phyloP scores from a whole-genome alignment of 1,140 invertebrate genomes.

The Oreohelix idahoensis region DNA sequence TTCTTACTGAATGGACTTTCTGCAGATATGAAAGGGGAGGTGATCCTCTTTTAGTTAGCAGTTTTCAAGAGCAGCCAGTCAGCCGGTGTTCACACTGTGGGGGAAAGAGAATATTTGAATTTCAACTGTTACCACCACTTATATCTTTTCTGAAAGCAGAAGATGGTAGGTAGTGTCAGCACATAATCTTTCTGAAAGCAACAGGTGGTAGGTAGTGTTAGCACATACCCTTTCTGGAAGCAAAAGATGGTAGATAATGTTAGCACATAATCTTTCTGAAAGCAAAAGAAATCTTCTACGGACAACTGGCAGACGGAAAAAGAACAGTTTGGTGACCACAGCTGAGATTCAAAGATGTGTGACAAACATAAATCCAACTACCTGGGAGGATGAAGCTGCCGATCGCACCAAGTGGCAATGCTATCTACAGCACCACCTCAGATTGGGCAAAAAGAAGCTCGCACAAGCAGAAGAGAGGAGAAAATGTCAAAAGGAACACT shows the following conservation, averaged over 20 bases:
- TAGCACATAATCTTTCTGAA: slow-evolving; percentile 75
- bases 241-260: slow-evolving; percentile 63
- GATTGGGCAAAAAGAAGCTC: too few species aligned
- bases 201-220: slow-evolving; percentile 39
- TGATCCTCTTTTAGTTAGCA: slow-evolving; percentile 45
- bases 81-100: slow-evolving; percentile 81
- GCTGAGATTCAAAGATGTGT: too few species aligned
- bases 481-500: too few species aligned
- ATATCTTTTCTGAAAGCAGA: slow-evolving; percentile 80
- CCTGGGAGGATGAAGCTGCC: too few species aligned
- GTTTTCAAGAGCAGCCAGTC: neutral
- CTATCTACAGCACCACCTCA: too few species aligned
- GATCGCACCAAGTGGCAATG: too few species aligned
- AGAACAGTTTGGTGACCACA: too few species aligned
- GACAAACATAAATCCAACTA: too few species aligned
- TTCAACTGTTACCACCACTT: slow-evolving; percentile 86
- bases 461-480: too few species aligned
- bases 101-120: slow-evolving; percentile 82
- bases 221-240: slow-evolving; percentile 75
- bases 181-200: slow-evolving; percentile 76
- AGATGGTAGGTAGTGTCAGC: slow-evolving; percentile 38
- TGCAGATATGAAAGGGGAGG: slow-evolving; percentile 55
- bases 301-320: too few species aligned
- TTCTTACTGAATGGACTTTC: too few species aligned
- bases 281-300: too few species aligned